Evolutionary conservation across 2,113 vertebrate genomes (phyloP), one percentile per base, ranked within the genome.

Genomic region (Barbus barbus): DNA sequence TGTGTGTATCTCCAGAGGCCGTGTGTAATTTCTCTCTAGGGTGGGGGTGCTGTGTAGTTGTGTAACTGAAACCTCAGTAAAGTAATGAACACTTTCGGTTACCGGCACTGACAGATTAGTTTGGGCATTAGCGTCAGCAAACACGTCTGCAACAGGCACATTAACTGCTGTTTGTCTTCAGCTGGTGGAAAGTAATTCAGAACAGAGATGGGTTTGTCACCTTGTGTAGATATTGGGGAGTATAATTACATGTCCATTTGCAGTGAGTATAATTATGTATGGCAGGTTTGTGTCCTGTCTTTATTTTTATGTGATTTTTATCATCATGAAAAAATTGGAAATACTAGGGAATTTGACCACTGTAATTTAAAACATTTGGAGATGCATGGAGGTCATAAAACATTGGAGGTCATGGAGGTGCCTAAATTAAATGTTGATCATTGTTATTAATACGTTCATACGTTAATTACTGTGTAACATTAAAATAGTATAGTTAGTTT

Each of bases 11-110:
- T 92, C 91, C 63, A 82, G 89, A 90, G 92, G 90, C 91, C 76
- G 86, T 88, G 86, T 92, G 91, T 93, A 92, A 93, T 92, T 92
- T 92, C 90, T 93, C 92, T 92, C 90, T 83, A 82, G 90, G 90
- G 89, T 91, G 88, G 84, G 87, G 89, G 89, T 81, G 89, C 86
- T 88, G 78, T 88, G 91, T 90, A 90, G 89, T 91, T 90, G 89
- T 92, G 91, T 91, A 93, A 82, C 65, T 53, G 41, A 53, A 71
- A 46, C 61, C 78, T 83, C 18, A 58, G 75, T 26, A 60, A 58
- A 58, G 63, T 78, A 71, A 72, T 58, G 24, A 79, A 41, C 65
- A 46, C 76, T 71, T 72, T 84, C 22, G 20, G 33, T 77, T 58
- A 48, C 16, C 48, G 11, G 6, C 20, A 31, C 78, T 80, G 60